Conservation (phyloP, 2,888 invertebrate species). For the Agrotis ipsilon region DNA sequence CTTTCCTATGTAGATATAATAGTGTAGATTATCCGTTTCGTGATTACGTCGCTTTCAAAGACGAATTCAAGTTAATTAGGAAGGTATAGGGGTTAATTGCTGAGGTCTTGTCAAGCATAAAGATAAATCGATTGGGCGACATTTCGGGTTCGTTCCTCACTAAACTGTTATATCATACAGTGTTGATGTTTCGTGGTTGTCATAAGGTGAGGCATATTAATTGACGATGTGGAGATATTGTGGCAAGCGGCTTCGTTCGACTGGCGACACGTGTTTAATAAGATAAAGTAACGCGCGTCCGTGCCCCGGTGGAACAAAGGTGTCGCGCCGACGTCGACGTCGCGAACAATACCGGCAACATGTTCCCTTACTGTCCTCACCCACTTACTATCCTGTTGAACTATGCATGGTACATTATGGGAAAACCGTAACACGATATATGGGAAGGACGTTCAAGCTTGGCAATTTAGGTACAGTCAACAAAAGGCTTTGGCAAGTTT, state of each 20-base stretch:
- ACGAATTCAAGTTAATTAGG: constrained; percentile 74
- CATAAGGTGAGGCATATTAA: constrained; percentile 75
- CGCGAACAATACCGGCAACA: constrained; percentile 79
- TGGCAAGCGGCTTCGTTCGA: constrained; percentile 82
- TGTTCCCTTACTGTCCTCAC: constrained; percentile 72
- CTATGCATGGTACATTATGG: constrained; percentile 60
- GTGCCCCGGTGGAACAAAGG: constrained; percentile 85
- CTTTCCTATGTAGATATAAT: constrained; percentile 43
- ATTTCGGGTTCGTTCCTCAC: constrained; percentile 51
- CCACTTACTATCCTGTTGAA: constrained; percentile 71
- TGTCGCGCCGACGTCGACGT: constrained; percentile 80
- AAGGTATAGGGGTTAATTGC: constrained; percentile 70
- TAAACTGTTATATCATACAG: constrained; percentile 62
- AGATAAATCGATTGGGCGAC: constrained; percentile 67
- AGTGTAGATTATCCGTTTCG: constrained; percentile 63
- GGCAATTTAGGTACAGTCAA: constrained; percentile 1
- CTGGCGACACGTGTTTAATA: constrained; percentile 82
- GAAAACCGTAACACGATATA: constrained; percentile 24
- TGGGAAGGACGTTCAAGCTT: background rate
- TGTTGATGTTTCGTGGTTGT: constrained; percentile 68
- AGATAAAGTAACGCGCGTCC: constrained; percentile 82
- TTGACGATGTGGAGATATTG: constrained; percentile 82
- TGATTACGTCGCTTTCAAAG: constrained; percentile 69
- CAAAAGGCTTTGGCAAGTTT: background rate
- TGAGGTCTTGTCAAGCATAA: constrained; percentile 69